Evolutionary conservation across 1,140 invertebrate genomes (phyloP).

Genomic region (Akabosia matsudoensis): DNA sequence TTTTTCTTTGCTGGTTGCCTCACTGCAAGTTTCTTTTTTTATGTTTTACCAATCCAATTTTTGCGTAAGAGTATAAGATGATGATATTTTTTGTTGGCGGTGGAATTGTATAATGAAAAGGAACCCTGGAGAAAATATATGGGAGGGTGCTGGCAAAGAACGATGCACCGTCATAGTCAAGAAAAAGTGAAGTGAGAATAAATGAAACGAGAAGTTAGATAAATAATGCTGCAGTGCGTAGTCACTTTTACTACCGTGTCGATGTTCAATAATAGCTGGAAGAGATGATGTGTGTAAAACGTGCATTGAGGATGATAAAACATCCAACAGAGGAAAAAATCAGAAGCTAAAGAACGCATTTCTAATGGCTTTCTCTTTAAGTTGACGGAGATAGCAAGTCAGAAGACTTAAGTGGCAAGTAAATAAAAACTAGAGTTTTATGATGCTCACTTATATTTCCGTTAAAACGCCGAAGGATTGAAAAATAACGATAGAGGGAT

Average conservation of each 20-base stretch:
- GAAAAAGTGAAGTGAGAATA: conserved; percentile 7
- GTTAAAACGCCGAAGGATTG: not conserved
- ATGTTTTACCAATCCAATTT: conserved; percentile 24
- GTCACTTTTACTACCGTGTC: not conserved
- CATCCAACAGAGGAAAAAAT: not conserved
- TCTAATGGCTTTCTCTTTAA: not conserved
- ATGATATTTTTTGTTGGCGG: not conserved
- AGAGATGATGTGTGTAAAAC: conserved; percentile 6
- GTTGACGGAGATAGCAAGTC: not conserved
- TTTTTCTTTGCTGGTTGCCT: conserved; percentile 4
- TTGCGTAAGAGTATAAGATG: not conserved
- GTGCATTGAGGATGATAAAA: conserved; percentile 17
- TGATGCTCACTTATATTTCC: not conserved
- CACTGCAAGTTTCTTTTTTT: not conserved
- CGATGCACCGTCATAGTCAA: not conserved
- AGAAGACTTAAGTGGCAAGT: not conserved
- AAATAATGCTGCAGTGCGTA: not conserved
- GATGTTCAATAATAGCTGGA: not conserved
- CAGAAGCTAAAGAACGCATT: not conserved
- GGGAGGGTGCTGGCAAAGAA: not conserved
- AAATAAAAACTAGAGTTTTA: not conserved
- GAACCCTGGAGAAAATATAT: conserved; percentile 15
- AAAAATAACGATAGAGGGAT: not conserved
- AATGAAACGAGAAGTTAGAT: conserved; percentile 21
- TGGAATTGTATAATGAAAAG: conserved; percentile 17